Evolutionary conservation across 1,140 invertebrate genomes (phyloP).

Genomic region (Danaus melanippus): DNA sequence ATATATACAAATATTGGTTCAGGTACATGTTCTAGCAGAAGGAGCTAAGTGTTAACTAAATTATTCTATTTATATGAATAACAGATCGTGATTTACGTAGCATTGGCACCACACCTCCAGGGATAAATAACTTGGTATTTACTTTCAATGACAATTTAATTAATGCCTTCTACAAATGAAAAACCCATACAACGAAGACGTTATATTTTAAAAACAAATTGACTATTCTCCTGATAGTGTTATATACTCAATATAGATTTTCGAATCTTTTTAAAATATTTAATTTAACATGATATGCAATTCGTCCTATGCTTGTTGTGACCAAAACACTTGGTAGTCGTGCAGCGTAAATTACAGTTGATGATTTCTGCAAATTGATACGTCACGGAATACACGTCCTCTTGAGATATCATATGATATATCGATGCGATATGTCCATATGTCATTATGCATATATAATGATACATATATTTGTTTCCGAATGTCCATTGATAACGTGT

Average conservation of each 20-base stretch:
- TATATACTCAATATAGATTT: too few species aligned
- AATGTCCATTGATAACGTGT: too few species aligned
- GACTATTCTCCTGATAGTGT: too few species aligned
- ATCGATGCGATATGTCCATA: conserved; percentile 35
- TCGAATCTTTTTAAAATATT: background rate
- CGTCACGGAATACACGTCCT: conserved; percentile 36
- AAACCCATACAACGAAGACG: too few species aligned
- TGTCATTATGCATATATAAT: conserved; percentile 10
- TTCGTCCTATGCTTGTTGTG: too few species aligned
- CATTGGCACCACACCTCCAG: conserved; percentile 20
- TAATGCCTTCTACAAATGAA: too few species aligned
- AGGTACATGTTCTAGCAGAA: too few species aligned
- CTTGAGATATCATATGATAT: conserved; percentile 55
- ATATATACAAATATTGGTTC: conserved; percentile 3
- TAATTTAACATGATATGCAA: conserved; percentile 18
- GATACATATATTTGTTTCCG: too few species aligned
- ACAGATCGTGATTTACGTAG: conserved; percentile 38
- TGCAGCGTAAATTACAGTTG: conserved; percentile 46
- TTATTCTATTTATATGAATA: conserved; percentile 40
- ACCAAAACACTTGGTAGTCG: conserved; percentile 4
- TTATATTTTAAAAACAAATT: too few species aligned
- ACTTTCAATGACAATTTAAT: too few species aligned
- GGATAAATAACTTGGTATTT: too few species aligned
- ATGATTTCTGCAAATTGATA: conserved; percentile 52
- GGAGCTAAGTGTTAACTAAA: conserved; percentile 17